Conservation (phyloP, 2,888 invertebrate species). For the Protonemura montana region DNA sequence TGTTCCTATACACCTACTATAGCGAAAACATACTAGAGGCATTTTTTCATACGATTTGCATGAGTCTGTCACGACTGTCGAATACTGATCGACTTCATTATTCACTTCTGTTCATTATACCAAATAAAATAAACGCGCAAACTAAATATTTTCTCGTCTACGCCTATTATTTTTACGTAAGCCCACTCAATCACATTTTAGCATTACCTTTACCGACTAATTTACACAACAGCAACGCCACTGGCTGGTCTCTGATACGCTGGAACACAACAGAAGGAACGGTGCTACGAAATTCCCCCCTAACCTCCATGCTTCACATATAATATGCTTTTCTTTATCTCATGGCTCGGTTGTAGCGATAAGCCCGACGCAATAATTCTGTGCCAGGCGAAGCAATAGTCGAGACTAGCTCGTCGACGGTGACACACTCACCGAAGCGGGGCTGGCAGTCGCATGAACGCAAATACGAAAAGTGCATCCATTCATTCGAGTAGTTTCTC, state of each 20-base stretch:
- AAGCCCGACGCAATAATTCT: constrained; percentile 5
- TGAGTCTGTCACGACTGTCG: background rate
- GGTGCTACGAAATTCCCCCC: constrained; percentile 17
- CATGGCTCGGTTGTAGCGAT: background rate
- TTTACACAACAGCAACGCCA: background rate
- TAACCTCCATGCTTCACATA: constrained; percentile 21
- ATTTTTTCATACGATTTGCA: background rate
- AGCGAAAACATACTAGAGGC: background rate
- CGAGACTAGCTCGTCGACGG: background rate
- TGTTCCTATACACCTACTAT: background rate
- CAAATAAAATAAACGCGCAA: background rate
- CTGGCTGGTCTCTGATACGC: background rate
- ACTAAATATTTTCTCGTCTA: background rate
- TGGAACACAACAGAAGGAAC: constrained; percentile 9
- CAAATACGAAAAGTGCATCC: background rate
- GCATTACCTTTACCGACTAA: background rate
- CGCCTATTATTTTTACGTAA: background rate
- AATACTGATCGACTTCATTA: background rate
- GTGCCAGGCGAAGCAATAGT: constrained; percentile 12
- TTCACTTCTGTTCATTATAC: background rate
- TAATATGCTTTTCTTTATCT: constrained; percentile 31
- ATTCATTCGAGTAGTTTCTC: background rate
- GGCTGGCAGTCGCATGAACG: background rate
- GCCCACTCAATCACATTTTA: background rate
- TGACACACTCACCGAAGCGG: background rate